Evolutionary conservation across 1,140 invertebrate genomes (phyloP).

Genomic region (Probaryconus sp.): DNA sequence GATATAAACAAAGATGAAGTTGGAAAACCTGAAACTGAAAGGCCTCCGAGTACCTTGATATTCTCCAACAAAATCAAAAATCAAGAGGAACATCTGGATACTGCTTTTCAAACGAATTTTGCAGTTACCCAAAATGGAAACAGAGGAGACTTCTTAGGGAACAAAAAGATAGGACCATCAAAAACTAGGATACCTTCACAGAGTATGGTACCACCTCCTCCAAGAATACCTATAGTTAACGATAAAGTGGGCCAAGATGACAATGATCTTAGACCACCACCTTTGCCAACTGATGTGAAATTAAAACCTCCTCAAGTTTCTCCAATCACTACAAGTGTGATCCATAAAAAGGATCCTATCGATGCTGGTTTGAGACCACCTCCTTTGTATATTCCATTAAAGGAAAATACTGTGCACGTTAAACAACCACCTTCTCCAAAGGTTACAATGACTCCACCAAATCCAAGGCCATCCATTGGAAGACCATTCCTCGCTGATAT

Average conservation of each 20-base stretch:
- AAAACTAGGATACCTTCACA: slow-evolving; percentile 66
- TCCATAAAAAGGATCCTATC: slow-evolving; percentile 56
- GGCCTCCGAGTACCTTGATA: slow-evolving; percentile 64
- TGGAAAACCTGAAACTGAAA: slow-evolving; percentile 70
- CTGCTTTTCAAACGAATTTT: slow-evolving; percentile 71
- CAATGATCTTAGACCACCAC: slow-evolving; percentile 71
- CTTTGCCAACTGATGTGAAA: slow-evolving; percentile 71
- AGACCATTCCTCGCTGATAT: slow-evolving; percentile 74
- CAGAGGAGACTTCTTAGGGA: slow-evolving; percentile 21
- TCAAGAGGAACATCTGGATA: slow-evolving; percentile 63
- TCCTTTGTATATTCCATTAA: slow-evolving; percentile 70
- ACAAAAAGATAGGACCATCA: slow-evolving; percentile 23
- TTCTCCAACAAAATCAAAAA: slow-evolving; percentile 39
- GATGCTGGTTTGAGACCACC: slow-evolving; percentile 69
- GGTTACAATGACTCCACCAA: slow-evolving; percentile 72
- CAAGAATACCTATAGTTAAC: slow-evolving; percentile 55
- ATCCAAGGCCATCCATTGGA: slow-evolving; percentile 66
- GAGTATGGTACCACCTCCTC: slow-evolving; percentile 73
- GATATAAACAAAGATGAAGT: slow-evolving; percentile 69
- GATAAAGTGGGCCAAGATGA: slow-evolving; percentile 46
- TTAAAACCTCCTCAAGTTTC: slow-evolving; percentile 73
- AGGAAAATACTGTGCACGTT: slow-evolving; percentile 63
- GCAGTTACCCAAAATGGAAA: slow-evolving; percentile 49
- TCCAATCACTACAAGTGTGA: slow-evolving; percentile 67
- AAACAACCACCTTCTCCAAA: slow-evolving; percentile 66